phyloP scores from a whole-genome alignment of 2,888 invertebrate genomes.

The Megaustenia siamemsis region DNA sequence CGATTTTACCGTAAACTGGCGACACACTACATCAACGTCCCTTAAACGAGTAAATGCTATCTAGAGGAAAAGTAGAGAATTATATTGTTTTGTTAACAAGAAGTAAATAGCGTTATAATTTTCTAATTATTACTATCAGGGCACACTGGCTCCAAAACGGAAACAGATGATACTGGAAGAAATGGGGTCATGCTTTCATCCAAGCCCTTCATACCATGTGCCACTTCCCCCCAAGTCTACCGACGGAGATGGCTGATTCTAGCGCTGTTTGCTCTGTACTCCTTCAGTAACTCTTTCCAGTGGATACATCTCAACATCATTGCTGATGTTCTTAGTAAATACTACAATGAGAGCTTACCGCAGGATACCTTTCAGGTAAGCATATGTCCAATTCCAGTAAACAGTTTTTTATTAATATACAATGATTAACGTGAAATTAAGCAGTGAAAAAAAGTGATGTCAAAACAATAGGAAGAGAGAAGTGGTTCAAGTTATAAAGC shows the following conservation, averaged over 20 bases:
- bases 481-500: too few relatives aligned
- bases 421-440: too few relatives aligned
- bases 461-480: too few relatives aligned
- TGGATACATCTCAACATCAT: constrained; percentile 99
- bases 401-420: too few relatives aligned
- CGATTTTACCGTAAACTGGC: too few relatives aligned
- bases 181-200: neutral
- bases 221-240: constrained; percentile 58
- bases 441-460: too few relatives aligned
- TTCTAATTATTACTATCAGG: neutral
- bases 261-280: constrained; percentile 91
- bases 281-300: constrained; percentile 94
- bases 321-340: constrained; percentile 87
- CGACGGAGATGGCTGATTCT: constrained; percentile 90
- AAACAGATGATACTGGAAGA: neutral
- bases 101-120: too few relatives aligned
- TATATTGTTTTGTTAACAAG: too few relatives aligned
- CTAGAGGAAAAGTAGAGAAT: too few relatives aligned
- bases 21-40: too few relatives aligned
- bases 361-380: constrained; percentile 66
- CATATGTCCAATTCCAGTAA: neutral
- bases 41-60: too few relatives aligned
- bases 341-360: constrained; percentile 81
- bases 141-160: neutral
- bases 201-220: neutral